Percentiles rank a stretch among this genome's conserved stretches.
Evolutionary conservation across 2,888 invertebrate species (phyloP).

Genomic region (Hedychridium roseum): DNA sequence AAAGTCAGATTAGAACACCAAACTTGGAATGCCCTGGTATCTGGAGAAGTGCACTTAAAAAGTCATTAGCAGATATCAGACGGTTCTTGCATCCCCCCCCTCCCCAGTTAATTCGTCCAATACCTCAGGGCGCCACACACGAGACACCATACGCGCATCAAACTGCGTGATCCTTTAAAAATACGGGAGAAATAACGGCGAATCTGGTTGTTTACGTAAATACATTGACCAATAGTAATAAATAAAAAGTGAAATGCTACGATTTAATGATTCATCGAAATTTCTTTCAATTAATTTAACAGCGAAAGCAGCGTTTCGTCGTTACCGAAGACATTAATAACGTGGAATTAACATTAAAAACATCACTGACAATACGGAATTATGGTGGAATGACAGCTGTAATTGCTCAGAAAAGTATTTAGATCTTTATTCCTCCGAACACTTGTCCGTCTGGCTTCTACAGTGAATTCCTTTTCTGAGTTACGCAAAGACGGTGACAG

Average conservation of each 20-base stretch:
- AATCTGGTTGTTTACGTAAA: too few species aligned
- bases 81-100: not conserved
- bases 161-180: not conserved
- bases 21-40: constrained; percentile 22
- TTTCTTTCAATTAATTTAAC: not conserved
- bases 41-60: constrained; percentile 53
- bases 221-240: not conserved
- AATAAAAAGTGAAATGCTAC: not conserved
- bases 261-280: not conserved
- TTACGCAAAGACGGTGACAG: too few species aligned
- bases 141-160: not conserved
- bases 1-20: constrained; percentile 50
- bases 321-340: too few species aligned
- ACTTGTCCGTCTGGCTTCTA: not conserved
- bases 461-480: not conserved
- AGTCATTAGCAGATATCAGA: constrained; percentile 48
- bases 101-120: not conserved
- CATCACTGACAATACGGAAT: not conserved
- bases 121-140: not conserved
- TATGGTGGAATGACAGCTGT: not conserved
- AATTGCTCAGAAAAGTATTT: not conserved
- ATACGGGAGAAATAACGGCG: not conserved
- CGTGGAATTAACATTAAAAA: too few species aligned
- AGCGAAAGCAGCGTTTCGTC: not conserved
- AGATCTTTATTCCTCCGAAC: not conserved